Conservation (phyloP, 2,113 vertebrate genomes). For the Catharus fuscescens region DNA sequence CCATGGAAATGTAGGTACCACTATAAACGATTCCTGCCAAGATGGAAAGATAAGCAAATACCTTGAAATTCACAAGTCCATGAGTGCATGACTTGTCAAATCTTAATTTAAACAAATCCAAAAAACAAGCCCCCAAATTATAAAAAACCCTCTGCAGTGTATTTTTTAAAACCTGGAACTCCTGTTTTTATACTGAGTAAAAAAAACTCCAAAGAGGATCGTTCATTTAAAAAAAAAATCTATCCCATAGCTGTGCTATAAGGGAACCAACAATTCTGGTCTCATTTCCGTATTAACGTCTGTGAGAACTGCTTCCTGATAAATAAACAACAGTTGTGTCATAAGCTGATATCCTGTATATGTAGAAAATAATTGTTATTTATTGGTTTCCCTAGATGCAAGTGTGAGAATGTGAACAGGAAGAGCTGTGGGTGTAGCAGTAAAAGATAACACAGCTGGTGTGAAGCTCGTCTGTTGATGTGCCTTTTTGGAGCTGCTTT, state of each 20-base stretch:
- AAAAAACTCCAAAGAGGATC: neutral
- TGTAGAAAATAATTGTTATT: neutral
- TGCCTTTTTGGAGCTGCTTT: neutral
- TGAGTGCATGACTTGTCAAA: neutral
- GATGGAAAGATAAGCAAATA: neutral
- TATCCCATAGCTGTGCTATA: neutral
- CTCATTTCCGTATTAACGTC: neutral
- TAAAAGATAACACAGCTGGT: neutral
- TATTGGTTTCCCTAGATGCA: neutral
- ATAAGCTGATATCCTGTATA: neutral
- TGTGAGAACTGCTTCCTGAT: neutral
- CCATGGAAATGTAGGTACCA: neutral
- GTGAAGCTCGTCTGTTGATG: neutral
- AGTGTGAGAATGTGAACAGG: neutral
- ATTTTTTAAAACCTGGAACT: neutral
- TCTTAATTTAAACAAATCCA: neutral
- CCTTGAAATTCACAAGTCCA: neutral
- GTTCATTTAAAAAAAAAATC: neutral
- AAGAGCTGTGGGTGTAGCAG: neutral
- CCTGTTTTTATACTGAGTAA: neutral
- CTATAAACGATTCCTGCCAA: neutral
- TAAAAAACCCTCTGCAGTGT: accelerated
- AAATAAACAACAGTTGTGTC: neutral
- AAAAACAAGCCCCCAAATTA: neutral
- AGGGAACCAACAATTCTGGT: neutral